Conservation (phyloP, 2,888 invertebrate genomes). For the Cloeon dipterum region DNA sequence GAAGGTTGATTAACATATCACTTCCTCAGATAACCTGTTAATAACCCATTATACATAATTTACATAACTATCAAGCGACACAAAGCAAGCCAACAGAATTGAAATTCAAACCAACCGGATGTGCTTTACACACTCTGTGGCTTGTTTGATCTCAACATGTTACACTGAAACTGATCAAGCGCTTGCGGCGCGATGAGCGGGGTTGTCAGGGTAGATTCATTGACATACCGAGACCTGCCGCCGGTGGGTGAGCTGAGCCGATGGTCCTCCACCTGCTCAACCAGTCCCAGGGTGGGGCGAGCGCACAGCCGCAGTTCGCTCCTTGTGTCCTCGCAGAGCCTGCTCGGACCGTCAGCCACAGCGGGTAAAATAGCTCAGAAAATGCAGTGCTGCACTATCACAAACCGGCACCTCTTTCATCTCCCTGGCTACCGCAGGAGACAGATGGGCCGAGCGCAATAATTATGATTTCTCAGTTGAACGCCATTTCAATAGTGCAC, state of each 20-base stretch:
- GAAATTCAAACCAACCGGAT: too few relatives aligned
- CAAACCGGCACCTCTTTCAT: too few relatives aligned
- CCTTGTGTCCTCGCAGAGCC: constrained; percentile 1
- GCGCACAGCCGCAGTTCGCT: not conserved
- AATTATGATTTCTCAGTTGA: too few relatives aligned
- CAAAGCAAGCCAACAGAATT: too few relatives aligned
- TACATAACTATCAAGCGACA: too few relatives aligned
- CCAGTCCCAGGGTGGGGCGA: not conserved
- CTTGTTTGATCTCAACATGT: too few relatives aligned
- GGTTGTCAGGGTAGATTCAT: constrained; percentile 1
- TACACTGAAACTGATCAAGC: constrained; percentile 80
- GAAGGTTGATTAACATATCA: constrained; percentile 1
- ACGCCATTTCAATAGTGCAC: too few relatives aligned
- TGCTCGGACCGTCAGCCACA: not conserved
- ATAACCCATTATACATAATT: too few relatives aligned
- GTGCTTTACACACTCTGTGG: too few relatives aligned
- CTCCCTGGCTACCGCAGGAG: too few relatives aligned
- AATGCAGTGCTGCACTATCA: too few relatives aligned
- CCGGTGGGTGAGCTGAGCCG: not conserved
- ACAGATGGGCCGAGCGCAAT: too few relatives aligned
- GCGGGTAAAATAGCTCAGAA: not conserved
- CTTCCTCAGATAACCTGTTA: constrained; percentile 5
- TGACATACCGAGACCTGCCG: constrained; percentile 1
- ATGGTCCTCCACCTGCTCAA: not conserved
- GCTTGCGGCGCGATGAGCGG: constrained; percentile 93